A percentile compares a stretch with the other conserved stretches of the same genome.
Conservation (phyloP, 2,797 vertebrate genomes). For the Lithobates sylvaticus region DNA sequence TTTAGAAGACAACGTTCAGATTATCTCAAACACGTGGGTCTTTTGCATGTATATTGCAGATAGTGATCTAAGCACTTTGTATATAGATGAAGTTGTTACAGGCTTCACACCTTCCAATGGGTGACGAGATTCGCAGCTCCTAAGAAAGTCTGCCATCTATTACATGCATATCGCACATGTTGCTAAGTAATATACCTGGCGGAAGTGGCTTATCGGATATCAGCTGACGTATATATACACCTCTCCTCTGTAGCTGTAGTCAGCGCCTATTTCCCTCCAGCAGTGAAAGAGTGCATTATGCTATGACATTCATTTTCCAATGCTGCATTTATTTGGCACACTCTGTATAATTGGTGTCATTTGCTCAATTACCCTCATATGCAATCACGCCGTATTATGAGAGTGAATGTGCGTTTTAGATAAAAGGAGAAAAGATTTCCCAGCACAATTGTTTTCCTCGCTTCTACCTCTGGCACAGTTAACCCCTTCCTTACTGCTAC, state of each 20-base stretch:
- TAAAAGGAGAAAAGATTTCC: conserved; percentile 23
- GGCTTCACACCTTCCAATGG: too few relatives aligned
- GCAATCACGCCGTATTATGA: conserved; percentile 36
- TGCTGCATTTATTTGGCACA: conserved; percentile 11
- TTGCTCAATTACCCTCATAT: conserved; percentile 50
- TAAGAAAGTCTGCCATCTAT: too few relatives aligned
- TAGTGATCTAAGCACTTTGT: too few relatives aligned
- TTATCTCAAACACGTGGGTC: too few relatives aligned
- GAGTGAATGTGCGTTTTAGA: conserved; percentile 33
- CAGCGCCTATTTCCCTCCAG: neutral
- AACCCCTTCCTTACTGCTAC: neutral
- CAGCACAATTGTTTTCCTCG: conserved; percentile 8
- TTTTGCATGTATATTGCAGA: too few relatives aligned
- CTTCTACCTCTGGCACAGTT: neutral
- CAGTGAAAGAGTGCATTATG: conserved; percentile 12
- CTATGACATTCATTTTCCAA: conserved; percentile 32
- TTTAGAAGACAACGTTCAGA: too few relatives aligned
- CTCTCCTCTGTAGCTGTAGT: neutral
- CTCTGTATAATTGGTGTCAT: conserved; percentile 50
- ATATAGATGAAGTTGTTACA: too few relatives aligned
- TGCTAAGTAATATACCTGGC: too few relatives aligned
- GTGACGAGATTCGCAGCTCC: too few relatives aligned
- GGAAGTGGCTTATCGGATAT: too few relatives aligned
- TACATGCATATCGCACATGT: too few relatives aligned
- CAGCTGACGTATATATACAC: too few relatives aligned